Evolutionary conservation across 2,797 vertebrate genomes (phyloP).

Genomic region (Antennarius maculatus): DNA sequence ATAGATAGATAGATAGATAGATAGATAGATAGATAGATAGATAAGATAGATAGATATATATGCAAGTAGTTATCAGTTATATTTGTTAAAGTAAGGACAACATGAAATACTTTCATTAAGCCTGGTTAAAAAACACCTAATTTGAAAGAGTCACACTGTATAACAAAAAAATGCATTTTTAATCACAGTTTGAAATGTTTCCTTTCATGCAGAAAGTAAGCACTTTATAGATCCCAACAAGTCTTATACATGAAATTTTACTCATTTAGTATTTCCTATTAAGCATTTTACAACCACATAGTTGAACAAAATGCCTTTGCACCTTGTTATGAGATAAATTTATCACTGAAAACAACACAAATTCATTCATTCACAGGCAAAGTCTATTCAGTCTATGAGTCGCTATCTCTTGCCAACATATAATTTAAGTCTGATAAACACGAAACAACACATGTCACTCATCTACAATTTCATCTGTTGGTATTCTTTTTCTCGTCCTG

Average conservation of each 20-base stretch:
- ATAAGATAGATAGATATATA: too few species aligned
- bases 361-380: constrained; percentile 48
- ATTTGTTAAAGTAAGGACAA: neutral
- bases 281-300: constrained; percentile 46
- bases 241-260: constrained; percentile 23
- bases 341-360: constrained; percentile 49
- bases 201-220: constrained; percentile 3
- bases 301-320: constrained; percentile 57
- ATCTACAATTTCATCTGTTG: constrained; percentile 18
- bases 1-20: too few species aligned
- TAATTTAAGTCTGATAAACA: constrained; percentile 32
- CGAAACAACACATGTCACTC: constrained; percentile 10
- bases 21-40: too few species aligned
- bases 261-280: constrained; percentile 52
- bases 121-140: too few species aligned
- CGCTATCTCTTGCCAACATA: constrained; percentile 31
- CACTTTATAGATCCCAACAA: constrained; percentile 16
- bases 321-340: constrained; percentile 49
- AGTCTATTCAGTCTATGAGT: constrained; percentile 31
- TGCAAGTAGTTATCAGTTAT: neutral
- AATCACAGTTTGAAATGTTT: too few species aligned
- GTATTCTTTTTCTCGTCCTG: neutral
- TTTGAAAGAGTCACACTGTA: too few species aligned
- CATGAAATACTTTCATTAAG: neutral
- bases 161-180: too few species aligned